Conservation (phyloP, 1,140 invertebrate genomes). For the Eufriesea mexicana region DNA sequence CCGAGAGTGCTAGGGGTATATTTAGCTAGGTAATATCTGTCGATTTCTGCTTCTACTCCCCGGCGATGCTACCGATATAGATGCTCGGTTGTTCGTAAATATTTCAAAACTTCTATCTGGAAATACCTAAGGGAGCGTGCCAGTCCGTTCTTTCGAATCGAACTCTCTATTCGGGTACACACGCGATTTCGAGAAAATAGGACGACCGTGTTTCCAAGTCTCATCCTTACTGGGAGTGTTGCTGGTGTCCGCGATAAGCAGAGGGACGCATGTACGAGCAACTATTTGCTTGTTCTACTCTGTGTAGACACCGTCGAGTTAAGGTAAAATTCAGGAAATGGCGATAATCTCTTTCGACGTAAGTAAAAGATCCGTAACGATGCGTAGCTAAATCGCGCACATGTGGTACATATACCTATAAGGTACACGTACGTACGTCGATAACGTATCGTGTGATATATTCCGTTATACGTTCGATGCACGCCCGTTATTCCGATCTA, state of each 20-base stretch:
- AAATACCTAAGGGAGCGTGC: slow-evolving; percentile 10
- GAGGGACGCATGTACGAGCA: too few relatives aligned
- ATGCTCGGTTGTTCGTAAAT: slow-evolving; percentile 27
- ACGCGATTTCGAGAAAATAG: background rate
- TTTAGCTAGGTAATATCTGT: slow-evolving; percentile 13
- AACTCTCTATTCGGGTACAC: too few relatives aligned
- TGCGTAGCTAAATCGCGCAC: too few relatives aligned
- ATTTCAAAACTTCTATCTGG: slow-evolving; percentile 21
- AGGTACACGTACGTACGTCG: too few relatives aligned
- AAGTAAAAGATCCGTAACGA: too few relatives aligned
- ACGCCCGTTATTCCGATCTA: background rate
- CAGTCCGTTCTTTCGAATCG: background rate
- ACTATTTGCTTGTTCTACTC: too few relatives aligned
- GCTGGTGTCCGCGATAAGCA: too few relatives aligned
- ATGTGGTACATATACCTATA: too few relatives aligned
- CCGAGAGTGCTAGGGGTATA: background rate
- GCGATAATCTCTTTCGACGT: too few relatives aligned
- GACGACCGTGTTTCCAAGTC: background rate
- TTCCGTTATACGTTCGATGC: background rate
- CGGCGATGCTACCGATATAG: background rate
- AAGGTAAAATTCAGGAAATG: too few relatives aligned
- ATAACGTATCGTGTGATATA: too few relatives aligned
- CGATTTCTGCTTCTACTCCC: slow-evolving; percentile 14
- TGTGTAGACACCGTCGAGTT: too few relatives aligned
- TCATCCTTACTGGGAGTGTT: background rate